Conservation (phyloP, 1,140 invertebrate species). For the Tetranychus urticae region DNA sequence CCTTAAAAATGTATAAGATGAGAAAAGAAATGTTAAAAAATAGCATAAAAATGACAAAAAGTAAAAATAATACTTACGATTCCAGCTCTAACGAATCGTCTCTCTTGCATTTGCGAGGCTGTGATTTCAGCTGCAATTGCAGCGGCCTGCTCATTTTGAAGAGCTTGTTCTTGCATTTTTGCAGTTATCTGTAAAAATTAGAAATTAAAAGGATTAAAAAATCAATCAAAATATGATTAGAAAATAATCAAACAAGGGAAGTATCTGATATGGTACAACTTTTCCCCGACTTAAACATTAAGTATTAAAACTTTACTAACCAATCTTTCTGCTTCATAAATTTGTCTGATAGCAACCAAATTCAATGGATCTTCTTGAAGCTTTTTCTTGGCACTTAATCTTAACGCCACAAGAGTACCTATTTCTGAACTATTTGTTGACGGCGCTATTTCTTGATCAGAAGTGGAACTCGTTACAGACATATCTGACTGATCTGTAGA, state of each 20-base stretch:
- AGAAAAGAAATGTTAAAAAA: not conserved
- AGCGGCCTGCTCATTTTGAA: no score
- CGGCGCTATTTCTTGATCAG: not conserved
- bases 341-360: no score
- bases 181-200: no score
- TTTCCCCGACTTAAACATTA: no score
- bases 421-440: constrained; percentile 32
- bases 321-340: no score
- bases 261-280: no score
- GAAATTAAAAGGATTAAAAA: no score
- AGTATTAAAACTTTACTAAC: no score
- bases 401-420: constrained; percentile 51
- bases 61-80: constrained; percentile 10
- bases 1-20: constrained; percentile 28
- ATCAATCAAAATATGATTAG: not conserved
- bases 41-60: not conserved
- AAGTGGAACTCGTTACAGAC: not conserved
- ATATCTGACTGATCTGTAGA: not conserved
- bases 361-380: no score
- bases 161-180: no score
- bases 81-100: constrained; percentile 54
- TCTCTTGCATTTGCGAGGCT: constrained; percentile 36
- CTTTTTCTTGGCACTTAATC: constrained; percentile 24
- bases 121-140: no score
- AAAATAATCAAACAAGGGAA: no score